Base-by-base conservation (phyloP, 2,888 invertebrate genomes). In the Perithous albicinctus region DNA sequence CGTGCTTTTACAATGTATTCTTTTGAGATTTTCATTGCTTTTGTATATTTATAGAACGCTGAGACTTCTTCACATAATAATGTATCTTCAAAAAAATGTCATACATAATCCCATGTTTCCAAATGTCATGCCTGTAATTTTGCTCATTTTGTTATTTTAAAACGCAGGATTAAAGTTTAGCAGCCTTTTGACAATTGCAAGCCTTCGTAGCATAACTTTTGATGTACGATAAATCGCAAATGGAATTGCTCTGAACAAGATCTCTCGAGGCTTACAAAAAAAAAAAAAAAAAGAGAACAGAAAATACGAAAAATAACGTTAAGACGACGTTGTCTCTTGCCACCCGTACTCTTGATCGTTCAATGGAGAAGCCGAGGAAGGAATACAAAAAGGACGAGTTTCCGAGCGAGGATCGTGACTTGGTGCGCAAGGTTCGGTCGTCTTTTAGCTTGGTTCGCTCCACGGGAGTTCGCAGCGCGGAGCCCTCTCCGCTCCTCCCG, bases 381-480 rank as follows among this genome's bases (percentile, higher is more conserved):
- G n/a, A 41, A 61, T 38, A 59, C 51, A 76, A 61, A 29, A 48
- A 32, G 18, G 54, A 26, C 18, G 18, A 18, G 26, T 63, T 41
- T 32, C 20, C 23, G 15, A 56, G 38, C 26, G 41, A 43, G 43
- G 41, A 56, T 70, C 70, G 70, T 70, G 56, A 56, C 56, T 56
- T 32, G 26, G 29, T 56, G 56, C 56, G 80, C 74, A 63, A 48
- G 59, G 84, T 38, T 76, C 77, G 85, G 69, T 86, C 87, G 87
- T 90, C 89, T 89, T 89, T 89, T 88, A 88, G 80, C 86, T 81
- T 75, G 82, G 80, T 72, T 86, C 88, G 83, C 78, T 59, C 89
- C 82, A 86, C 89, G 85, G 89, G 88, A 86, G 87, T 87, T 82
- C 87, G 43, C 63, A 46, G 54, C 54, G 73, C 54, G 73, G 59